Base-by-base conservation (phyloP, 2,797 vertebrate genomes). In the Enteromius trimaculatus region DNA sequence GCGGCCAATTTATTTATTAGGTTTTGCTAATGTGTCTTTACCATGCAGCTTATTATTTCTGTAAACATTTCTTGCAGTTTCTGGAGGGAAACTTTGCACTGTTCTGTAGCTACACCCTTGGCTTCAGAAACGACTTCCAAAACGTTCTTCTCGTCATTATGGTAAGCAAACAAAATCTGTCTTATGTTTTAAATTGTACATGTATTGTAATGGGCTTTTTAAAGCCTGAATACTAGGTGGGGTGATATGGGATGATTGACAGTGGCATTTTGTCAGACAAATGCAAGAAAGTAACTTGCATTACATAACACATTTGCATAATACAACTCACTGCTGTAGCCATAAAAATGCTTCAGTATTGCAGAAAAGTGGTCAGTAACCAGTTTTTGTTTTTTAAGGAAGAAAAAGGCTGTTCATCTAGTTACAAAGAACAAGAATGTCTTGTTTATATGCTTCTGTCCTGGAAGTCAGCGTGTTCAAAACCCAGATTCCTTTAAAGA, bases 61-160 rank as follows among this genome's bases (percentile, higher is more conserved):
- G 47, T 77, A 47, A 26, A 70, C n/a, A 13, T 69, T 88, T 87
- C 75, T 76, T 68, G 84, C 92, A 99, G 98, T 93, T 99, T 21
- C 92, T 99, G 83, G 97, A 99, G 55, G 98, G 97, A 47, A 99
- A 99, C 92, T 98, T 99, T 42, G 97, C 97, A 16, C 95, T 99
- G 62, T 99, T 98, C 92, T 96, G 97, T 88, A 97, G 94, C 79
- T 96, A 98, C 29, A 95, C 96, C 29, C 91, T 98, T 74, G 96
- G 96, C 65, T 97, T 98, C 89, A 95, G 95, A 83, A 94, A 96
- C 0, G 93, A 98, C 87, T 98, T 97, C 88, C 98, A 99, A 92
- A 98, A 99, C 86, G 94, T 99, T 60, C 95, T 99, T 4, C 93
- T 99, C 88, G 96, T 95, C 86, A 97, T 99, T 92, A 98, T 99